These are phyloP conservation scores for Otus sunia DNA, from an alignment of 2,113 vertebrate species.

Conservation along the genomic window DNA sequence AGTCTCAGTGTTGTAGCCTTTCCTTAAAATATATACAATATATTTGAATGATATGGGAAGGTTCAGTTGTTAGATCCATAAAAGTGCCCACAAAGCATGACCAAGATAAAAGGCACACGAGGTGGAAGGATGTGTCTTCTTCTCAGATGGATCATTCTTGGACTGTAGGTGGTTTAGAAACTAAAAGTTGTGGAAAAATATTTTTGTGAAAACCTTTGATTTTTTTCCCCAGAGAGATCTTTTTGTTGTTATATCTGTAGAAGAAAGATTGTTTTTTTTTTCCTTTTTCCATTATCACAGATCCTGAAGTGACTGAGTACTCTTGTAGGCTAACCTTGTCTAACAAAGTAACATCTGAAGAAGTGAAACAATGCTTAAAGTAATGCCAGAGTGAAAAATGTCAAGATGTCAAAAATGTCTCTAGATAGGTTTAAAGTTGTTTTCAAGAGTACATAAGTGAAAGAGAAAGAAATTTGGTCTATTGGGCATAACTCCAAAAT, in stretches of 20 bases:
- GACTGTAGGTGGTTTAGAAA: background rate
- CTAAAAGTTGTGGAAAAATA: background rate
- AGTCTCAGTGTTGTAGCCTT: background rate
- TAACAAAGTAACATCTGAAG: background rate
- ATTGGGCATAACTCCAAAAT: background rate
- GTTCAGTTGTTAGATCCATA: background rate
- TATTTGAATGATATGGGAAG: background rate
- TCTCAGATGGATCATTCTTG: background rate
- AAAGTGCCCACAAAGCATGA: background rate
- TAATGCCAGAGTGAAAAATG: background rate
- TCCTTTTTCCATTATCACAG: background rate
- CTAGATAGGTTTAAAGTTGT: background rate
- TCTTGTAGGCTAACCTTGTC: background rate
- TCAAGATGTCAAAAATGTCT: background rate
- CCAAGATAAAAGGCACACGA: background rate
- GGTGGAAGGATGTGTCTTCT: background rate
- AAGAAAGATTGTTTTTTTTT: background rate
- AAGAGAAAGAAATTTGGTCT: background rate
- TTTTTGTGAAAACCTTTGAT: background rate
- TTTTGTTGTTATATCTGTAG: background rate
- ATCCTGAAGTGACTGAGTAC: background rate
- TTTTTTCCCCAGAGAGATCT: background rate
- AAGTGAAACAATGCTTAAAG: background rate
- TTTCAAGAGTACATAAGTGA: background rate
- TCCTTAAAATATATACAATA: background rate